A percentile compares a stretch with the other conserved stretches of the same genome.
These are phyloP conservation scores for Platynereis dumerilii DNA, from an alignment of 2,888 invertebrate species.

Conservation along the genomic window DNA sequence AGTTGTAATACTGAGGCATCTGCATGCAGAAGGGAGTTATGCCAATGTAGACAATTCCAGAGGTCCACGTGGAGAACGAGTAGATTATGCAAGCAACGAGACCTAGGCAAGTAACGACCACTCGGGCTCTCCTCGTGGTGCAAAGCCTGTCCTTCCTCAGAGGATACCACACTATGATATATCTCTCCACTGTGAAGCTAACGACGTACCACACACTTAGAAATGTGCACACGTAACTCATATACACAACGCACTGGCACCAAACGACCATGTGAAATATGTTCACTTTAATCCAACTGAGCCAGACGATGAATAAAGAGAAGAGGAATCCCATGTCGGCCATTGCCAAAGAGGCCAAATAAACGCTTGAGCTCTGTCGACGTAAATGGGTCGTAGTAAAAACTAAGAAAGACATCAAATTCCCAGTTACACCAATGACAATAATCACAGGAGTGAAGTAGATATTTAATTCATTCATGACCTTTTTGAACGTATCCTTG, in stretches of 20 bases:
- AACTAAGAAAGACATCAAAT: constrained; percentile 75
- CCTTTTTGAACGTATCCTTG: constrained; percentile 20
- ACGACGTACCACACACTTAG: constrained; percentile 29
- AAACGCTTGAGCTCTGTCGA: constrained; percentile 78
- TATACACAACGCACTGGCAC: constrained; percentile 78
- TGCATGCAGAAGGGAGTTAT: constrained; percentile 21
- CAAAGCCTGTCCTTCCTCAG: constrained; percentile 28
- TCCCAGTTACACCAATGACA: constrained; percentile 76
- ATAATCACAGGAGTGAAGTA: constrained; percentile 72
- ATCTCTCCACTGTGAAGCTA: constrained; percentile 30
- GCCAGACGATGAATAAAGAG: constrained; percentile 68
- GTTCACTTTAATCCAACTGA: constrained; percentile 43
- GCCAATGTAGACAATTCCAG: constrained; percentile 17
- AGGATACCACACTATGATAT: constrained; percentile 30
- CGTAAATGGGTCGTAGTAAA: constrained; percentile 77
- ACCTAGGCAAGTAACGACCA: constrained; percentile 20
- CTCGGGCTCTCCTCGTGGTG: constrained; percentile 14
- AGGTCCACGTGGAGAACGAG: constrained; percentile 23
- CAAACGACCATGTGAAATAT: constrained; percentile 65
- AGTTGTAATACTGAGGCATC: constrained; percentile 17
- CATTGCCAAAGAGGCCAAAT: constrained; percentile 78
- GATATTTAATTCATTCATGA: constrained; percentile 24
- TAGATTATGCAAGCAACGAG: constrained; percentile 11
- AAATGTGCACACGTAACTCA: constrained; percentile 64
- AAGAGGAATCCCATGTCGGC: constrained; percentile 81